phyloP scores from a whole-genome alignment of 1,140 invertebrate species.

The Daktulosphaira vitifoliae region DNA sequence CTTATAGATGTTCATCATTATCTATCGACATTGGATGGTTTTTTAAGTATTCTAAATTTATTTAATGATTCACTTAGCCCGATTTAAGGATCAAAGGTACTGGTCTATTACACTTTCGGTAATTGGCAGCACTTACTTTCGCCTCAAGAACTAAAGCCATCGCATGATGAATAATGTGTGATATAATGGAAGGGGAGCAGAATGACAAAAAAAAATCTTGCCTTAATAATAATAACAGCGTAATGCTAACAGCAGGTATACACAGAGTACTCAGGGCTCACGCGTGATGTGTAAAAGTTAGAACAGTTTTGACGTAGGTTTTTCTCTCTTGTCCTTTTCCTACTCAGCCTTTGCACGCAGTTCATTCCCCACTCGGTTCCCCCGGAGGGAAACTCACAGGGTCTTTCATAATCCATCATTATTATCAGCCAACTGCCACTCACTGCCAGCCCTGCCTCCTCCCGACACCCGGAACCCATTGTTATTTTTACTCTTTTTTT shows the following conservation, averaged over 20 bases:
- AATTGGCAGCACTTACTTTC: no score
- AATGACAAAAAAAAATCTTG: constrained; percentile 11
- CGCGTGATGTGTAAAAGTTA: constrained; percentile 11
- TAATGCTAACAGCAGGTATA: neutral
- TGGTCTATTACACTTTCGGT: no score
- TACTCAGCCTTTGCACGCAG: neutral
- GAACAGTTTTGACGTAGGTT: constrained; percentile 20
- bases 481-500: neutral
- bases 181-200: neutral
- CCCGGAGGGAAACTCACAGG: constrained; percentile 14
- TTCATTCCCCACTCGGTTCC: neutral
- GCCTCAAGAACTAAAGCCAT: neutral
- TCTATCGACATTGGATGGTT: no score
- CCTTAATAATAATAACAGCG: constrained; percentile 10
- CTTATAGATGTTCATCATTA: no score
- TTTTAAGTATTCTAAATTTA: no score
- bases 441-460: constrained; percentile 15
- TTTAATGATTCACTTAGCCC: no score
- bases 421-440: constrained; percentile 32
- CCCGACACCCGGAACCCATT: constrained; percentile 12
- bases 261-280: neutral
- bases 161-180: constrained; percentile 3
- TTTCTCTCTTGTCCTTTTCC: neutral
- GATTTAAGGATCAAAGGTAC: no score
- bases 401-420: constrained; percentile 31